These are phyloP conservation scores for Ferdinandea cuprea DNA, from an alignment of 2,888 invertebrate species.

Conservation along the genomic window DNA sequence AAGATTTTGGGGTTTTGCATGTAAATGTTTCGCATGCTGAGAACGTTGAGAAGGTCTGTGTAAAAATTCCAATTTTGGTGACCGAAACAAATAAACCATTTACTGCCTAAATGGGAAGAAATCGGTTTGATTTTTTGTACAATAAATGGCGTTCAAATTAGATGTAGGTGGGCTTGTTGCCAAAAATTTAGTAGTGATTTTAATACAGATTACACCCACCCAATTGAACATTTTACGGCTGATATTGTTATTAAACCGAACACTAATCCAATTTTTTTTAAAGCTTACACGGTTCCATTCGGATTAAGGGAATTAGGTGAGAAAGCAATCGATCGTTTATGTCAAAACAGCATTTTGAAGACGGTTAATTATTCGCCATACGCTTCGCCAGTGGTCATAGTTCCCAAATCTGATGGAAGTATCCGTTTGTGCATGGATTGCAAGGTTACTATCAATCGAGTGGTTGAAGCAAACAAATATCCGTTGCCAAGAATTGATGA, in stretches of 20 bases:
- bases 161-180: too few species aligned
- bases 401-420: slow-evolving; percentile 73
- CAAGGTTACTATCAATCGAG: slow-evolving; percentile 74
- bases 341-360: too few species aligned
- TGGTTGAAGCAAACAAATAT: too few species aligned
- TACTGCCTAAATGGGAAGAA: neutral
- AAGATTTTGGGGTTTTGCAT: too few species aligned
- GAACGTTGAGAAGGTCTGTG: neutral
- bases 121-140: too few species aligned
- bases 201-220: too few species aligned
- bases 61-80: neutral
- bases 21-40: slow-evolving; percentile 9
- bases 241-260: neutral
- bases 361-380: too few species aligned
- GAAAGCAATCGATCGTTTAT: slow-evolving; percentile 76
- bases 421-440: slow-evolving; percentile 78
- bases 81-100: neutral
- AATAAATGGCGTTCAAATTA: too few species aligned
- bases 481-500: slow-evolving; percentile 64
- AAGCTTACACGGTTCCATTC: slow-evolving; percentile 72
- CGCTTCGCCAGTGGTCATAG: slow-evolving; percentile 76
- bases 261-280: slow-evolving; percentile 58
- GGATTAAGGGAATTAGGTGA: slow-evolving; percentile 73
- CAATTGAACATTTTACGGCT: too few species aligned
- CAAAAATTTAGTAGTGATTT: too few species aligned